A percentile compares a stretch with the other conserved stretches of the same genome.
Conservation (phyloP, 2,113 vertebrate genomes). For the Quiscalus mexicanus region DNA sequence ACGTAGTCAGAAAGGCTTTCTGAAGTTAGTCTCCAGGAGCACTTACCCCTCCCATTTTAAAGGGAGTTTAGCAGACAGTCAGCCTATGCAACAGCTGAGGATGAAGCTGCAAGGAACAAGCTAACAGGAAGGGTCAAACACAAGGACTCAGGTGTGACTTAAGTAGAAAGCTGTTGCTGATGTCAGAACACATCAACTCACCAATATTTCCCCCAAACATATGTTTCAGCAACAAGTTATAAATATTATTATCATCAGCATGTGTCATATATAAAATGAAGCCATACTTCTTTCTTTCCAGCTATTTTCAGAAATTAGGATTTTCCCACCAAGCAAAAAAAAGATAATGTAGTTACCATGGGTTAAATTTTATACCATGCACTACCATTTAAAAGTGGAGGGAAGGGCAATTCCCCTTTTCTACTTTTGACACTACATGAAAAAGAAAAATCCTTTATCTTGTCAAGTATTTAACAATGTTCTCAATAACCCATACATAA, state of each 20-base stretch:
- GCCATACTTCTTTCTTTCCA: background rate
- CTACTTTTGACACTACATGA: background rate
- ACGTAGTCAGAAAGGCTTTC: background rate
- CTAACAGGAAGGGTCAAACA: conserved; percentile 48
- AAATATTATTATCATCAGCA: background rate
- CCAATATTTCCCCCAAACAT: background rate
- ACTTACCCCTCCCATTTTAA: conserved; percentile 64
- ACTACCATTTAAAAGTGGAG: background rate
- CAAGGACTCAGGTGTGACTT: background rate
- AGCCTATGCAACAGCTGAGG: conserved; percentile 40
- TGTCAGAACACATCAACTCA: background rate
- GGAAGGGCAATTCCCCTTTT: background rate
- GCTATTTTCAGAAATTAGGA: background rate
- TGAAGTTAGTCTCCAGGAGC: conserved; percentile 24
- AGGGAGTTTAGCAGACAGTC: conserved; percentile 49
- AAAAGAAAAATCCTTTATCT: background rate
- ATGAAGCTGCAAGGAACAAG: conserved; percentile 63
- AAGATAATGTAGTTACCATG: accelerated
- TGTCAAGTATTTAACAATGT: background rate
- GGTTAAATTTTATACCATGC: background rate
- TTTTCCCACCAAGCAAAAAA: background rate
- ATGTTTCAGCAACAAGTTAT: background rate
- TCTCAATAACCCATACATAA: background rate
- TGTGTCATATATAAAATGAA: background rate
- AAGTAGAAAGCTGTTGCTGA: background rate